These are phyloP conservation scores for Corythornis madagascariensis DNA, from an alignment of 2,113 vertebrate genomes.

Conservation along the genomic window DNA sequence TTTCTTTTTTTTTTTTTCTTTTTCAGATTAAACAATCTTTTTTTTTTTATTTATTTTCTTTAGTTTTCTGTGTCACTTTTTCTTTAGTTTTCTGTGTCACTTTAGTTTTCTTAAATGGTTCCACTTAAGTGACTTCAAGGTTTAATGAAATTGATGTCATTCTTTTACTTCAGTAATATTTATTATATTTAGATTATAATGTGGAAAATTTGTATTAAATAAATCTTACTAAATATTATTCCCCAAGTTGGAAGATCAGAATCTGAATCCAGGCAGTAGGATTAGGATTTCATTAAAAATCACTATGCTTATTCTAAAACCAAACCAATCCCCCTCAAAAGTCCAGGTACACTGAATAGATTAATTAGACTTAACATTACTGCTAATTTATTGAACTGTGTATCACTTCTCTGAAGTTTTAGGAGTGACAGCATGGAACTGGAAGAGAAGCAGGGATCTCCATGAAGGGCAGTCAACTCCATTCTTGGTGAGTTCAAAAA, in stretches of 20 bases:
- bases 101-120: background rate
- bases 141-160: background rate
- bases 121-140: background rate
- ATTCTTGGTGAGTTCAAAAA: constrained; percentile 10
- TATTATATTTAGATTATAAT: no score
- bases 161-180: background rate
- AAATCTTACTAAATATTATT: background rate
- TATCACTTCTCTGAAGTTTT: constrained; percentile 12
- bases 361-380: background rate
- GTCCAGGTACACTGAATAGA: background rate
- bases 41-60: background rate
- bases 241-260: background rate
- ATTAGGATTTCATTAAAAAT: constrained; percentile 14
- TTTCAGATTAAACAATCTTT: background rate
- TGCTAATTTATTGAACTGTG: background rate
- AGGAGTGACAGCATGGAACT: background rate
- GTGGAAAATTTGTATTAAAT: no score
- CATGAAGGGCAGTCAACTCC: background rate
- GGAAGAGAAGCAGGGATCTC: constrained; percentile 2
- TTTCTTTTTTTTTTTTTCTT: constrained; percentile 36
- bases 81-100: background rate
- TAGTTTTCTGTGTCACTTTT: background rate
- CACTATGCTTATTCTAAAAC: background rate
- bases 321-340: background rate
- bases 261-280: background rate